Percentiles rank a stretch among this genome's conserved stretches.
Evolutionary conservation across 2,797 vertebrate species (phyloP).

Genomic region (Pampus argenteus): DNA sequence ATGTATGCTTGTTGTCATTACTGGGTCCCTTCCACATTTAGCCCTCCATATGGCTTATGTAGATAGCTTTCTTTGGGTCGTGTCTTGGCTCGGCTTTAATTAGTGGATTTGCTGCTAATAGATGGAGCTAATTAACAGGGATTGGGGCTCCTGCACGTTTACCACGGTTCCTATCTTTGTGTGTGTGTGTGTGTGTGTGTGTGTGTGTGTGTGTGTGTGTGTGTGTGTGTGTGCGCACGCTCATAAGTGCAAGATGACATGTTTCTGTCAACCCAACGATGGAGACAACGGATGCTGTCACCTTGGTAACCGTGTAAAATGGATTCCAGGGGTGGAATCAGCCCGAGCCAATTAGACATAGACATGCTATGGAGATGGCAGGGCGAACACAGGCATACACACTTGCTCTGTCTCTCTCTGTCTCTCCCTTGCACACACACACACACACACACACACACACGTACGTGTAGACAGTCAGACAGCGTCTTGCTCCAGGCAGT

Average conservation of each 20-base stretch:
- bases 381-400: slow-evolving; percentile 52
- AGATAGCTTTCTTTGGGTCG: slow-evolving; percentile 81
- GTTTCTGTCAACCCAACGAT: slow-evolving; percentile 64
- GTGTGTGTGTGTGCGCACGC: background rate
- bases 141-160: slow-evolving; percentile 70
- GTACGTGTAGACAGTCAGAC: slow-evolving; percentile 59
- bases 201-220: slow-evolving; percentile 11
- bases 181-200: slow-evolving; percentile 12
- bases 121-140: slow-evolving; percentile 82
- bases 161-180: slow-evolving; percentile 38
- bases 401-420: slow-evolving; percentile 18
- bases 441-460: slow-evolving; percentile 43
- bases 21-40: slow-evolving; percentile 68
- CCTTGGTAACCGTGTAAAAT: slow-evolving; percentile 83
- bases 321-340: slow-evolving; percentile 81
- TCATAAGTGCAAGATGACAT: slow-evolving; percentile 50
- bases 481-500: slow-evolving; percentile 73
- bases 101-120: slow-evolving; percentile 82
- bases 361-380: slow-evolving; percentile 76
- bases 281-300: slow-evolving; percentile 79
- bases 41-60: slow-evolving; percentile 76
- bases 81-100: slow-evolving; percentile 78
- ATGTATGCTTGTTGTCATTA: slow-evolving; percentile 53
- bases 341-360: slow-evolving; percentile 79
- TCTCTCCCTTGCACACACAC: slow-evolving; percentile 2